Evolutionary conservation across 2,113 vertebrate genomes (phyloP).

Genomic region (Oceanites oceanicus): DNA sequence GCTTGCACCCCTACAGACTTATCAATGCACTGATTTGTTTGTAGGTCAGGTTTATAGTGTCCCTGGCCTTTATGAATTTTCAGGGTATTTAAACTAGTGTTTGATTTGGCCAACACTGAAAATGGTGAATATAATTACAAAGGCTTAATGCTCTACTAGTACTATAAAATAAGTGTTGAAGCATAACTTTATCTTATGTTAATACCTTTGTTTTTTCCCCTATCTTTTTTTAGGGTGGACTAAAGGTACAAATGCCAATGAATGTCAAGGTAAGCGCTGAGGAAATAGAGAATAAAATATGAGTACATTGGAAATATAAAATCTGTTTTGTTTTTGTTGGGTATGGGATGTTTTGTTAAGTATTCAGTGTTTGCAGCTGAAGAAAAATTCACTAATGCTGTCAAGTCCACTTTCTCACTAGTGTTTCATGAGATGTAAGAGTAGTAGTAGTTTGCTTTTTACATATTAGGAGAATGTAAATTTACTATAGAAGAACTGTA

Average conservation of each 20-base stretch:
- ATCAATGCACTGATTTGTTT: background rate
- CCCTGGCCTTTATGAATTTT: background rate
- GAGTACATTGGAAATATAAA: background rate
- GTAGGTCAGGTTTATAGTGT: background rate
- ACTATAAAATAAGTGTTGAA: background rate
- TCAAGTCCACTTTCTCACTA: background rate
- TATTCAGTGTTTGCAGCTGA: background rate
- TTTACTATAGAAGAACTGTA: background rate
- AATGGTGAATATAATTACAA: background rate
- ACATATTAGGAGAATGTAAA: background rate
- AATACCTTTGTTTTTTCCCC: background rate
- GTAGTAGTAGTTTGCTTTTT: background rate
- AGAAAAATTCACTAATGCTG: background rate
- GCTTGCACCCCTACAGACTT: background rate
- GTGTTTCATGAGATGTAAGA: background rate
- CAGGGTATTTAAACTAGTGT: background rate
- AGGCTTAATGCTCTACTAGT: background rate
- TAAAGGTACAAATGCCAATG: constrained; percentile 83
- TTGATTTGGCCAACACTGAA: background rate
- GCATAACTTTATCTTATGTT: background rate
- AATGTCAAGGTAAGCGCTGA: constrained; percentile 76
- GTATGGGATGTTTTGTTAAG: background rate
- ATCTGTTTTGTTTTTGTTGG: background rate
- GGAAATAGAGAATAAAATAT: background rate
- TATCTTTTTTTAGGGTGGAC: constrained; percentile 71